Percentiles rank a stretch among this genome's conserved stretches.
phyloP scores from a whole-genome alignment of 2,888 invertebrate species.

The Callyntrura guangdongensis region DNA sequence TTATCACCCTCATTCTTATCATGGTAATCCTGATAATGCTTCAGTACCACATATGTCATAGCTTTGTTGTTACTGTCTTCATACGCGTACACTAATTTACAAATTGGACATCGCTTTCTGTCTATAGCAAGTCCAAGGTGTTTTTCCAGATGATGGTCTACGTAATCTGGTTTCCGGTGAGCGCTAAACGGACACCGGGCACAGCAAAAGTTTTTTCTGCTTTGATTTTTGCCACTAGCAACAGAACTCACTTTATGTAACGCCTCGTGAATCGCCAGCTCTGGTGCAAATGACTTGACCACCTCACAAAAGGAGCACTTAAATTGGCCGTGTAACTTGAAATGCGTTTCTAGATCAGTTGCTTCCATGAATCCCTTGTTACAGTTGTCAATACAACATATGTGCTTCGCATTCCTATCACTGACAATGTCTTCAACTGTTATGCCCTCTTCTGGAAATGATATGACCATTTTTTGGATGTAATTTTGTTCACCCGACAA shows the following conservation, averaged over 20 bases:
- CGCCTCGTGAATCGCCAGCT: slow-evolving; percentile 9
- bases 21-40: not conserved
- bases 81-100: not conserved
- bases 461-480: too few species aligned
- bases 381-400: not conserved
- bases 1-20: not conserved
- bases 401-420: not conserved
- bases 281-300: not conserved
- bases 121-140: not conserved
- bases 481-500: too few species aligned
- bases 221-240: not conserved
- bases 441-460: not conserved
- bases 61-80: not conserved
- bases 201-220: not conserved
- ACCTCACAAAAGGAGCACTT: not conserved
- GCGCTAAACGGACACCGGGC: not conserved
- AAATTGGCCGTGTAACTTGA: not conserved
- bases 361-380: not conserved
- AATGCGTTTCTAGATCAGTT: not conserved
- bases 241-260: not conserved
- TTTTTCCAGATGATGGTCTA: not conserved
- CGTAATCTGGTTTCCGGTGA: not conserved
- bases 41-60: not conserved
- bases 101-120: slow-evolving; percentile 1
- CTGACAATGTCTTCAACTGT: not conserved